Evolutionary conservation across 2,888 invertebrate genomes (phyloP).

Genomic region (Temnothorax unifasciatus): DNA sequence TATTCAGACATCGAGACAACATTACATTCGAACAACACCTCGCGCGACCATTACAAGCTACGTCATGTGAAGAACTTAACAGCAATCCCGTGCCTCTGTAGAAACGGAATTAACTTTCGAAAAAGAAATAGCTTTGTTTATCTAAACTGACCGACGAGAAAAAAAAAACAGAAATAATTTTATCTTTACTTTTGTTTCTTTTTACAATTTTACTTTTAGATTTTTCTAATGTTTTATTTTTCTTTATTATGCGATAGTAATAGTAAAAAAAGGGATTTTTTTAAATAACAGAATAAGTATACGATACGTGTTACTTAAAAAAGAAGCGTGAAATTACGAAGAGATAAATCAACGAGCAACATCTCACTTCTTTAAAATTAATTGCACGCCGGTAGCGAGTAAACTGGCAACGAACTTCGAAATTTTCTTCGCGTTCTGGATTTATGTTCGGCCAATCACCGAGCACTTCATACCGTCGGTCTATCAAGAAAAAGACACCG

Average conservation of each 20-base stretch:
- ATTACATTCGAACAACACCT: conserved; percentile 41
- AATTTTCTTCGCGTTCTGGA: conserved; percentile 35
- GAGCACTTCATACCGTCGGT: conserved; percentile 49
- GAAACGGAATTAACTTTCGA: not conserved
- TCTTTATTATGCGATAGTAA: not conserved
- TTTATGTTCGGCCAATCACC: conserved; percentile 51
- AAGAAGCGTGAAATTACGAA: not conserved
- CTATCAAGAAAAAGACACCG: conserved; percentile 59
- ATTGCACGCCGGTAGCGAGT: not conserved
- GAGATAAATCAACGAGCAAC: conserved; percentile 14
- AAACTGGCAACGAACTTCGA: conserved; percentile 30
- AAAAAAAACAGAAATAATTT: not conserved
- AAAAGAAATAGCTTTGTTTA: not conserved
- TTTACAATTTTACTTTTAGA: not conserved
- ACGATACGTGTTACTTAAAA: not conserved
- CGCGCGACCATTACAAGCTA: not conserved
- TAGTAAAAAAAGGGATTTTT: not conserved
- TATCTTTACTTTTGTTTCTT: not conserved
- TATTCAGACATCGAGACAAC: conserved; percentile 46
- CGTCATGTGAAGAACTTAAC: conserved; percentile 23
- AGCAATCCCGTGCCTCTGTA: not conserved
- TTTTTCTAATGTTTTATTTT: not conserved
- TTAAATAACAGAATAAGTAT: not conserved
- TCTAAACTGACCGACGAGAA: not conserved
- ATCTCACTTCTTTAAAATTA: conserved; percentile 28